Conservation (phyloP, 2,113 vertebrate genomes). For the Nymphicus hollandicus region DNA sequence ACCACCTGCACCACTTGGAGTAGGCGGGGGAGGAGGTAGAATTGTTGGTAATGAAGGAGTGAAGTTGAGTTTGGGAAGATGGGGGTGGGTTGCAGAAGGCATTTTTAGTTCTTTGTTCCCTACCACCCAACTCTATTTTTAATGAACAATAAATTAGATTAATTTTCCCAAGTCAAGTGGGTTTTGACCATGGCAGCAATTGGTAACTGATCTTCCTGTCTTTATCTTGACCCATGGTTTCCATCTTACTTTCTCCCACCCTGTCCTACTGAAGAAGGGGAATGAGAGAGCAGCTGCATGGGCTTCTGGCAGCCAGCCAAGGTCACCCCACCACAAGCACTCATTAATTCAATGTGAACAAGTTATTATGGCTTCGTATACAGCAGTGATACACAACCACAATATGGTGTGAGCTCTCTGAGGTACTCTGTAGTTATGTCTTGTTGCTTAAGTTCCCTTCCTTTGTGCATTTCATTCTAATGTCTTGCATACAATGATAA, state of each 20-base stretch:
- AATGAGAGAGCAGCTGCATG: background rate
- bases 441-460: background rate
- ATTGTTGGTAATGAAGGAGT: background rate
- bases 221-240: background rate
- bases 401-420: background rate
- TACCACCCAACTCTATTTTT: background rate
- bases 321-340: background rate
- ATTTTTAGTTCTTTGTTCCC: background rate
- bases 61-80: background rate
- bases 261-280: background rate
- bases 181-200: background rate
- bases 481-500: background rate
- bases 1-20: background rate
- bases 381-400: background rate
- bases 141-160: background rate
- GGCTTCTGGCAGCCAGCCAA: background rate
- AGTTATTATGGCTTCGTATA: background rate
- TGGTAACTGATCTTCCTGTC: background rate
- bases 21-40: background rate
- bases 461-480: background rate
- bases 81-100: fast-evolving
- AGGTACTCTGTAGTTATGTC: background rate
- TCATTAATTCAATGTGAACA: background rate
- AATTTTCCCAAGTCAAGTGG: background rate
- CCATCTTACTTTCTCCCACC: background rate